Conservation (phyloP, 2,113 vertebrate genomes). For the Campylorhamphus procurvoides region DNA sequence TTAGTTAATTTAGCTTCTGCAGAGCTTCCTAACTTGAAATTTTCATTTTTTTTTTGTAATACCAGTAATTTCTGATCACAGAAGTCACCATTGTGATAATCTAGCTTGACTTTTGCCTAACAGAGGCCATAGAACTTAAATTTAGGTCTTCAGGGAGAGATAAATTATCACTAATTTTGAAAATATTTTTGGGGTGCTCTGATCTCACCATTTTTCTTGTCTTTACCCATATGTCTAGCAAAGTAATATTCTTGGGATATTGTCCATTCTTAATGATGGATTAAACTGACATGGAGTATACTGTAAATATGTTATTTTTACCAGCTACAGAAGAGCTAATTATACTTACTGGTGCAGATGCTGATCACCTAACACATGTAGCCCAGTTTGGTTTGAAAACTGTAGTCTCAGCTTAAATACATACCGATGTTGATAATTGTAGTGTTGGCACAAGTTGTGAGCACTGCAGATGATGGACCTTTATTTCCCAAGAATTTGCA, state of each 20-base stretch:
- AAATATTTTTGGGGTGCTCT: not conserved
- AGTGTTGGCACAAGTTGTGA: not conserved
- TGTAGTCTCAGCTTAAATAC: not conserved
- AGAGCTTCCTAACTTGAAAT: constrained; percentile 1
- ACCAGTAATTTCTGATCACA: constrained; percentile 10
- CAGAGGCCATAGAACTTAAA: constrained; percentile 43
- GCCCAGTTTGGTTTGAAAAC: not conserved
- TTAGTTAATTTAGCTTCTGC: not conserved
- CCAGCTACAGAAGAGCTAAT: not conserved
- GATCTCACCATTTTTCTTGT: not conserved
- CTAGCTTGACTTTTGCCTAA: constrained; percentile 49
- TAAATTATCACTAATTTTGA: not conserved
- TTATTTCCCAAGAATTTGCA: not conserved
- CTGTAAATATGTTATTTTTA: not conserved
- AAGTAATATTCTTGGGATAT: not conserved
- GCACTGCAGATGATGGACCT: not conserved
- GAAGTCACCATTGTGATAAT: constrained; percentile 65
- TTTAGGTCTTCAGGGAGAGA: not conserved
- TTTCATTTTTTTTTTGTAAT: not conserved
- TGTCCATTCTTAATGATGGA: not conserved
- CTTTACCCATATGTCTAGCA: not conserved
- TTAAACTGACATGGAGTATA: not conserved
- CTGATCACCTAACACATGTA: not conserved
- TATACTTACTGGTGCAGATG: not conserved
- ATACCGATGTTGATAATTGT: not conserved